Base-by-base conservation (phyloP, 2,113 vertebrate genomes). In the Acrocephalus arundinaceus region DNA sequence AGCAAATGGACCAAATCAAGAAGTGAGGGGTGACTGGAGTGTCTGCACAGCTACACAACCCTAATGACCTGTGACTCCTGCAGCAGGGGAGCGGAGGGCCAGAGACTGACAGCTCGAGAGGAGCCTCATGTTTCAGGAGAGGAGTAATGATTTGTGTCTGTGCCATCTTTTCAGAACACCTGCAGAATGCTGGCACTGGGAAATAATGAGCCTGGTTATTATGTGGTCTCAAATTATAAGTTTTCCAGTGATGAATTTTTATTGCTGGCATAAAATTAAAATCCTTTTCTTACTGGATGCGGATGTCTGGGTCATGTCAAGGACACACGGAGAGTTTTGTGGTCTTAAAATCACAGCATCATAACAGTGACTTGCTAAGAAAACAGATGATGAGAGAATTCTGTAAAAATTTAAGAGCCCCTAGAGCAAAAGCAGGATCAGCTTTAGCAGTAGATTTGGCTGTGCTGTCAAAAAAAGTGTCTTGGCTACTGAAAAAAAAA, bases 181-280 rank as follows among this genome's bases (percentile, higher is more conserved):
- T 90, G 90, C 55, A 63, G 78, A 76, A 75, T 43, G 89, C 82
- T 90, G 62, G 87, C 8, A 7, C 65, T 70, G 37, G 80, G 85
- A 85, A 55, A 76, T 82, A 65, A 85, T 4, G 10, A 90, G 63
- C 63, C 54, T 74, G 39, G 58, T 79, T 68, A 66, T 74, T 86
- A 74, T 6, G 37, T 28, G 54, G 43, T 75, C 66, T 85, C 71
- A 65, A 88, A 75, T 77, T 21, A 62, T 9, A 80, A 65, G 83
- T 87, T 87, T 78, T 72, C 81, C 87, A 57, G 90, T 68, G 85
- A 86, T 62, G 25, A 73, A 10, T 93, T 92, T 97, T 91, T 89
- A 95, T 89, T 87, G 83, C 87, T 90, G 86, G 78, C 54, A 35
- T 91, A 79, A 96, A 92, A 96, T 90, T 88, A 92, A 95, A 95